A percentile compares a stretch with the other conserved stretches of the same genome.
These are phyloP conservation scores for Quadroppia sp. DNA, from an alignment of 2,888 invertebrate species.

Conservation along the genomic window DNA sequence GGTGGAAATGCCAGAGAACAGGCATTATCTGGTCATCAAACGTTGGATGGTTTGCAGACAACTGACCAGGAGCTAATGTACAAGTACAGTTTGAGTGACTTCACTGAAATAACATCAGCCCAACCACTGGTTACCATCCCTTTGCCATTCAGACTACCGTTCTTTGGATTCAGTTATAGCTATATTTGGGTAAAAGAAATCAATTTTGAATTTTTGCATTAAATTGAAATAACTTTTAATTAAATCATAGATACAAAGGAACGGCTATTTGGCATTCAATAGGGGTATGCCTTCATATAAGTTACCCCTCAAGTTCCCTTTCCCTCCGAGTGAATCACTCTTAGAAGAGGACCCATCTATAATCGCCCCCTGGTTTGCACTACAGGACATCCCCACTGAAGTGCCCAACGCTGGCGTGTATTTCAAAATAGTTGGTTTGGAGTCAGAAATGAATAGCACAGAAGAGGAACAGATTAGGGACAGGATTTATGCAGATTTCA, in stretches of 20 bases:
- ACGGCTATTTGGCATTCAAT: slow-evolving; percentile 81
- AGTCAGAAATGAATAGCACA: slow-evolving; percentile 44
- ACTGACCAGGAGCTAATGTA: slow-evolving; percentile 73
- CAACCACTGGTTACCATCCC: slow-evolving; percentile 82
- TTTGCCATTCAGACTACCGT: slow-evolving; percentile 86
- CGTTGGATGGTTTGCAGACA: slow-evolving; percentile 33
- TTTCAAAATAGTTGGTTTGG: slow-evolving; percentile 59
- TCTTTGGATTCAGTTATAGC: slow-evolving; percentile 86
- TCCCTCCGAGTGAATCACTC: slow-evolving; percentile 66
- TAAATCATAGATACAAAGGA: slow-evolving; percentile 65
- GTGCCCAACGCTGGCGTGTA: slow-evolving; percentile 69
- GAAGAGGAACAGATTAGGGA: too few relatives aligned
- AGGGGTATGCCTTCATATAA: slow-evolving; percentile 75
- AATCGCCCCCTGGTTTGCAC: slow-evolving; percentile 69
- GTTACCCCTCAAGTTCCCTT: slow-evolving; percentile 79
- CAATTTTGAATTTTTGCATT: not conserved
- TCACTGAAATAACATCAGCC: slow-evolving; percentile 72
- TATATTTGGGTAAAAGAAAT: slow-evolving; percentile 61
- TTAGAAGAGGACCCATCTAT: slow-evolving; percentile 80
- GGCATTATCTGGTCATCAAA: slow-evolving; percentile 21
- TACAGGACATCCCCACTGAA: slow-evolving; percentile 47
- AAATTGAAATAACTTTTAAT: not conserved
- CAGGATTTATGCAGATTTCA: slow-evolving; percentile 49
- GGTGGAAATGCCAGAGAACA: slow-evolving; percentile 38
- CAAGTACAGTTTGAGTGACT: slow-evolving; percentile 73